phyloP scores from a whole-genome alignment of 2,888 invertebrate genomes.

The Drosophila longiperda region DNA sequence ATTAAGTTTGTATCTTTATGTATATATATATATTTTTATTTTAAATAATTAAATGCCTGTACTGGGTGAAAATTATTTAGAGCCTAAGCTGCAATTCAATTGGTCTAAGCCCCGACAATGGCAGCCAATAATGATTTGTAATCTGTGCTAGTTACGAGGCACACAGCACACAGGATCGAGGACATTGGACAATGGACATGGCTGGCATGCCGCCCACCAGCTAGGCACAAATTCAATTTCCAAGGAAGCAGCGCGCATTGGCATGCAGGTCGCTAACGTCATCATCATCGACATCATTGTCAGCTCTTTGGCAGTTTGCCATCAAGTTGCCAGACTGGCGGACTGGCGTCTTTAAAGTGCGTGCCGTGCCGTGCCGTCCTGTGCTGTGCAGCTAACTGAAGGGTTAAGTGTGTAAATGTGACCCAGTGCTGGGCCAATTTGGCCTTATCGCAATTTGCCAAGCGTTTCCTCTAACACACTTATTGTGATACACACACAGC shows the following conservation, averaged over 20 bases:
- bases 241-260: slow-evolving; percentile 47
- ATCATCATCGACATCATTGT: slow-evolving; percentile 59
- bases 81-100: slow-evolving; percentile 22
- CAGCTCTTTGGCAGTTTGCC: slow-evolving; percentile 72
- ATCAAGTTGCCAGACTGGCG: slow-evolving; percentile 64
- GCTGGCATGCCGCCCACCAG: slow-evolving; percentile 42
- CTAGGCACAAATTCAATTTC: slow-evolving; percentile 59
- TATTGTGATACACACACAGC: slow-evolving; percentile 11
- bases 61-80: slow-evolving; percentile 1
- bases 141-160: slow-evolving; percentile 51
- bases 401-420: slow-evolving; percentile 65
- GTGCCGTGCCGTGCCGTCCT: slow-evolving; percentile 20
- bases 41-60: slow-evolving; percentile 21
- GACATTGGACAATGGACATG: slow-evolving; percentile 18
- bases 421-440: slow-evolving; percentile 56
- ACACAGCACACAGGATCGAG: slow-evolving; percentile 20
- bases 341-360: slow-evolving; percentile 71
- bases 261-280: slow-evolving; percentile 65
- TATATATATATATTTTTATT: no score
- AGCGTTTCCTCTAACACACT: slow-evolving; percentile 57
- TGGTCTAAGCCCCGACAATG: slow-evolving; percentile 38
- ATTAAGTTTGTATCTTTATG: neutral
- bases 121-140: slow-evolving; percentile 65
- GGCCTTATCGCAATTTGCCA: slow-evolving; percentile 73
- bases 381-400: slow-evolving; percentile 30